Base-by-base conservation (phyloP, 1,140 invertebrate genomes). In the Aphidius ervi region DNA sequence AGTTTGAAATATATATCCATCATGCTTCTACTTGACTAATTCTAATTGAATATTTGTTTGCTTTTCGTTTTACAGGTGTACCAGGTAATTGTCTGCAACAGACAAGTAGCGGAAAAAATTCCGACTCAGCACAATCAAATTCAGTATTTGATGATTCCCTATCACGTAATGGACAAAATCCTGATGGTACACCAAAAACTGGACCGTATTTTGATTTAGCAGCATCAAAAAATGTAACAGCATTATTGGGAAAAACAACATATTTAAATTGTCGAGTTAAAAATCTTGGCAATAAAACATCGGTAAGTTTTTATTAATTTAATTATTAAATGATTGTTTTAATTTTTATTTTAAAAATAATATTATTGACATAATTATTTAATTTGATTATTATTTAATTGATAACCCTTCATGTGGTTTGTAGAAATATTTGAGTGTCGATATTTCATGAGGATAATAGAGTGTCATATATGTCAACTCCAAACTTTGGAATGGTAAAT, bases 251-350 rank as follows among this genome's bases (percentile, higher is more conserved):
- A 58, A 91, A 92, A 71, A 93, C 90, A 23, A 90, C 91, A 16
- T 92, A 91, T 68, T 83, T 94, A 65, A 92, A 88, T 69, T 94
- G 92, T 73, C 83, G 88, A 61, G 89, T 93, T 46, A 90, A 92
- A 80, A 92, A 92, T 77, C 82, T 93, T 63, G 90, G 88, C 58
- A 93, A 93, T 78, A 90, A 90, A 81, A 93, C 92, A 9, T 54
- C 56, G 77, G 91, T 94, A 76, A 86, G 88, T 84, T 47, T 9
- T 49, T 7, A 42, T 43, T 57, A 31, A 7, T 10, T n/a, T 39
- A 47, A 23, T 49, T 50, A 50, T 49, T 43, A 43, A 6, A 43
- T 43, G 42, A 43, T 8, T 7, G 42, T 43, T 10, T 8, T 5
- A 43, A 41, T 16, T 23, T 55, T 6, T 31, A 20, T 16, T 55